These are phyloP conservation scores for Baryphthengus martii DNA, from an alignment of 2,113 vertebrate genomes.

Conservation along the genomic window DNA sequence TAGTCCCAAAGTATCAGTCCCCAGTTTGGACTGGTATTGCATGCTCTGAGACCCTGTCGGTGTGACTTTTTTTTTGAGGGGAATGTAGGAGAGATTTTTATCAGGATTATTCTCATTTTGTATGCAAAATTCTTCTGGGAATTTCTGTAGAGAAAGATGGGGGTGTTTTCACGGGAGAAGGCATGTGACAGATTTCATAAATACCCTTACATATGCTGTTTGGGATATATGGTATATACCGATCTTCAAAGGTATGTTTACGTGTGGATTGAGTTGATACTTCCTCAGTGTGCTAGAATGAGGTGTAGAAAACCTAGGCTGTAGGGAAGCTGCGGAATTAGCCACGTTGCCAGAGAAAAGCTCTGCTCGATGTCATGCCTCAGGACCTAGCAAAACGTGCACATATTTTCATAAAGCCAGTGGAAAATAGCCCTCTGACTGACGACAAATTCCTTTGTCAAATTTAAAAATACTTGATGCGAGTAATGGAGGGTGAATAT, in stretches of 20 bases:
- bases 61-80: not conserved
- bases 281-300: not conserved
- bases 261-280: too few species aligned
- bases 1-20: not conserved
- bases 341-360: not conserved
- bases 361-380: not conserved
- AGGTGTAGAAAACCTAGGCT: not conserved
- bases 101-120: not conserved
- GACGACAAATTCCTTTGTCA: not conserved
- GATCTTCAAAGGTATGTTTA: not conserved
- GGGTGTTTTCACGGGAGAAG: not conserved
- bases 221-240: not conserved
- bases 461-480: not conserved
- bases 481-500: not conserved
- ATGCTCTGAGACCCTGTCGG: not conserved
- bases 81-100: not conserved
- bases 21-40: not conserved
- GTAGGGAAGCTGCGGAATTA: not conserved
- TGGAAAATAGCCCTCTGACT: not conserved
- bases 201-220: not conserved
- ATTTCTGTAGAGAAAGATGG: not conserved
- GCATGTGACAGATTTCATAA: not conserved
- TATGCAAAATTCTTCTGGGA: not conserved
- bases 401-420: not conserved
- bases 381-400: not conserved